Conservation (phyloP, 2,888 invertebrate species). For the Tromatobia lineatoria region DNA sequence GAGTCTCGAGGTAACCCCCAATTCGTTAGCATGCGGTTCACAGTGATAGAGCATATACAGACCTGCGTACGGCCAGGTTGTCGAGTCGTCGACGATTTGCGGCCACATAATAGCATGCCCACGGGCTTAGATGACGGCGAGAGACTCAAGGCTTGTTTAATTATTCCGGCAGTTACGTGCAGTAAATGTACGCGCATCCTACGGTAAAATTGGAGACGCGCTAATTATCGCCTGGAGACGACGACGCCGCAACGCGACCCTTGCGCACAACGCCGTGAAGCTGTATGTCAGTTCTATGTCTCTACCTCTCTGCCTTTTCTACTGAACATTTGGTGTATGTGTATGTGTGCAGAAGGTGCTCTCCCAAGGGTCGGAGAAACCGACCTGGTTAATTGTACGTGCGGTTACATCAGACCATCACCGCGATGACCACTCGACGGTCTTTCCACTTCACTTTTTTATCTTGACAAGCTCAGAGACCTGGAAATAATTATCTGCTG, state of each 20-base stretch:
- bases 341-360: conserved; percentile 3
- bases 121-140: conserved; percentile 20
- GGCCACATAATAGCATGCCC: conserved; percentile 61
- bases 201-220: conserved; percentile 76
- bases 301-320: neutral
- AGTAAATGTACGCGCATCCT: conserved; percentile 74
- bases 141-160: conserved; percentile 75
- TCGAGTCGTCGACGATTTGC: conserved; percentile 59
- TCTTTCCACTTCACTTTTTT: neutral
- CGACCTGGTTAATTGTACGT: conserved; percentile 39
- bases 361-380: conserved; percentile 30
- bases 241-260: conserved; percentile 57
- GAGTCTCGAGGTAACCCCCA: conserved; percentile 2
- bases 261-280: neutral
- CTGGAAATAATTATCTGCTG: neutral
- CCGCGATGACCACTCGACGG: conserved; percentile 46
- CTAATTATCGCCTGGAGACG: conserved; percentile 76
- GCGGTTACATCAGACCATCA: conserved; percentile 16
- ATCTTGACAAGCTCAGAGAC: neutral
- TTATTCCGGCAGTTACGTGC: conserved; percentile 77
- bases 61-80: conserved; percentile 40
- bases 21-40: conserved; percentile 11
- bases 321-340: neutral
- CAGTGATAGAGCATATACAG: neutral
- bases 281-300: neutral